A percentile compares a stretch with the other conserved stretches of the same genome.
Evolutionary conservation across 1,140 invertebrate species (phyloP).

Genomic region (Dendroctonus valens): DNA sequence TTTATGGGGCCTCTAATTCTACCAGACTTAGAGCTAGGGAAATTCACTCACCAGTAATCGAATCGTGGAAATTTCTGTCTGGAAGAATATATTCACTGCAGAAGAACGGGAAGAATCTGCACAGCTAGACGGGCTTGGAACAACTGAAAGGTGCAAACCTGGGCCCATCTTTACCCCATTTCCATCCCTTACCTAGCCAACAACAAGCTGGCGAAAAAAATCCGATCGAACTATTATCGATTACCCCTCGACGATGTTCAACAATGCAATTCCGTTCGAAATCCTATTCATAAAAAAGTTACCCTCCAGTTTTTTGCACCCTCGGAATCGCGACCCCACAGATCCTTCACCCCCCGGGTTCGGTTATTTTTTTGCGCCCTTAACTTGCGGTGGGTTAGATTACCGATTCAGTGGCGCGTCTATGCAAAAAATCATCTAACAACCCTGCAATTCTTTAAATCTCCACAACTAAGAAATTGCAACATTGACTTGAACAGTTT

Average conservation of each 20-base stretch:
- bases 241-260: constrained; percentile 19
- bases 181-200: constrained; percentile 26
- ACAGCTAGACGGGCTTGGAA: constrained; percentile 1
- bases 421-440: neutral
- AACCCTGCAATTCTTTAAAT: neutral
- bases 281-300: constrained; percentile 30
- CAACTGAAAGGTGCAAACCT: constrained; percentile 24
- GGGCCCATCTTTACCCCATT: constrained; percentile 25
- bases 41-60: too few relatives aligned
- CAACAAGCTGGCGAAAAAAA: constrained; percentile 19
- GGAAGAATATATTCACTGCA: too few relatives aligned
- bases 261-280: constrained; percentile 14
- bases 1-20: too few relatives aligned
- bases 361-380: constrained; percentile 14
- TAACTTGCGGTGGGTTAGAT: constrained; percentile 24
- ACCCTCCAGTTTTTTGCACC: constrained; percentile 30
- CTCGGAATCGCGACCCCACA: constrained; percentile 26
- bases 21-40: too few relatives aligned
- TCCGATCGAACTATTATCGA: constrained; percentile 29
- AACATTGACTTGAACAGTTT: neutral
- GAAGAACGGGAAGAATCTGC: neutral
- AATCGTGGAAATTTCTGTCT: too few relatives aligned
- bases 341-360: constrained; percentile 10
- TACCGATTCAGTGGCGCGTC: constrained; percentile 12
- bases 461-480: neutral